phyloP scores from a whole-genome alignment of 2,113 vertebrate species.

The Pseudorasbora parva region DNA sequence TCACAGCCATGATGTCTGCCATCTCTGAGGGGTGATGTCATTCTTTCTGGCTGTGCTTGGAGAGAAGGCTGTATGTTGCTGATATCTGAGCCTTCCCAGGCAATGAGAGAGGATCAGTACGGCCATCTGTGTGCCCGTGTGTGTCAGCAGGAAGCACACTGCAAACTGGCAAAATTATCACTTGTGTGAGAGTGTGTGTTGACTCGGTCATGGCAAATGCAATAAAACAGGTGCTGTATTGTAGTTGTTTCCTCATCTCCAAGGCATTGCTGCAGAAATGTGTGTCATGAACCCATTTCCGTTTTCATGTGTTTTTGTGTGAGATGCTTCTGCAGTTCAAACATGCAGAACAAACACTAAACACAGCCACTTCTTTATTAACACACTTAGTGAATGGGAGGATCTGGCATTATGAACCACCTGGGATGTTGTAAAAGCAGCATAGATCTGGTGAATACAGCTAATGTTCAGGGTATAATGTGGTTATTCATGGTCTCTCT shows the following conservation, averaged over 20 bases:
- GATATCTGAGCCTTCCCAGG: conserved; percentile 24
- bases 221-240: neutral
- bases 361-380: neutral
- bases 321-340: neutral
- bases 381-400: neutral
- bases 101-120: conserved; percentile 29
- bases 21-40: conserved; percentile 47
- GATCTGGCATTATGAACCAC: neutral
- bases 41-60: conserved; percentile 22
- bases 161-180: neutral
- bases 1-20: conserved; percentile 5
- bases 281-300: neutral
- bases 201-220: neutral
- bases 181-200: neutral
- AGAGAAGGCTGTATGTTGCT: conserved; percentile 36
- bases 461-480: neutral
- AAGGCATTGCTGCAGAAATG: neutral
- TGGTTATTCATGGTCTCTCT: neutral
- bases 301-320: neutral
- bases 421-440: neutral
- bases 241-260: neutral
- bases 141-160: conserved; percentile 28
- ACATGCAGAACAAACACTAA: neutral
- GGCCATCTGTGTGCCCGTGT: conserved; percentile 51
- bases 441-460: neutral